Percentiles rank a stretch among this genome's conserved stretches.
These are phyloP conservation scores for Xiphophorus couchianus DNA, from an alignment of 2,113 vertebrate genomes.

Conservation along the genomic window DNA sequence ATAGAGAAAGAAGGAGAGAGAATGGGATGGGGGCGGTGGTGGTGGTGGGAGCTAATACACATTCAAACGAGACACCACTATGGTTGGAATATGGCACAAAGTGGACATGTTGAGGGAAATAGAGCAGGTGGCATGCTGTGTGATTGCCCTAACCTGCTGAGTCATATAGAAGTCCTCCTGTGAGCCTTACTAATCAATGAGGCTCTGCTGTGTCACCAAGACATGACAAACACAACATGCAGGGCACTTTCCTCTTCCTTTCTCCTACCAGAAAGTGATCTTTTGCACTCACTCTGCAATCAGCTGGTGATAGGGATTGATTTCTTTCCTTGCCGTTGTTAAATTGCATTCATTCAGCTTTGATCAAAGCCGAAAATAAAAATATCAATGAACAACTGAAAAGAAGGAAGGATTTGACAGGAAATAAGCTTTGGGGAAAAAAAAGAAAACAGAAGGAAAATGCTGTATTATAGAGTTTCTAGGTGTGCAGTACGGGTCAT, in stretches of 20 bases:
- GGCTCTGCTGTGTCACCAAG: slow-evolving; percentile 46
- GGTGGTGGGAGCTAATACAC: background rate
- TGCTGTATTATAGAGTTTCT: background rate
- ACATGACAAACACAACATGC: slow-evolving; percentile 48
- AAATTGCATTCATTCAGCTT: slow-evolving; percentile 19
- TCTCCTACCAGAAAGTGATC: slow-evolving; percentile 8
- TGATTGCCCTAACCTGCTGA: slow-evolving; percentile 70
- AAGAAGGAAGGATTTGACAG: slow-evolving; percentile 27
- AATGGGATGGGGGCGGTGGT: slow-evolving; percentile 32
- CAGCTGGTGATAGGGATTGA: slow-evolving; percentile 41
- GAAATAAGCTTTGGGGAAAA: background rate
- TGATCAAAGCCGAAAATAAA: slow-evolving; percentile 20
- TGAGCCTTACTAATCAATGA: slow-evolving; percentile 45
- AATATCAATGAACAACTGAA: slow-evolving; percentile 11
- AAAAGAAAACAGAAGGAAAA: slow-evolving; percentile 6
- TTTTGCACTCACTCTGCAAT: slow-evolving; percentile 40
- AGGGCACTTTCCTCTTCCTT: slow-evolving; percentile 20
- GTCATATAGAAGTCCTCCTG: slow-evolving; percentile 59
- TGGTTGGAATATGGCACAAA: slow-evolving; percentile 50
- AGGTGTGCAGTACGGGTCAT: background rate
- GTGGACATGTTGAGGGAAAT: slow-evolving; percentile 57
- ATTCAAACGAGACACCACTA: slow-evolving; percentile 43
- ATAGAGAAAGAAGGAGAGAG: slow-evolving; percentile 59
- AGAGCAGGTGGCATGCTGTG: slow-evolving; percentile 41
- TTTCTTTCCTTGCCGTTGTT: slow-evolving; percentile 19